Base-by-base conservation (phyloP, 2,888 invertebrate genomes). In the Oscheius sp. region DNA sequence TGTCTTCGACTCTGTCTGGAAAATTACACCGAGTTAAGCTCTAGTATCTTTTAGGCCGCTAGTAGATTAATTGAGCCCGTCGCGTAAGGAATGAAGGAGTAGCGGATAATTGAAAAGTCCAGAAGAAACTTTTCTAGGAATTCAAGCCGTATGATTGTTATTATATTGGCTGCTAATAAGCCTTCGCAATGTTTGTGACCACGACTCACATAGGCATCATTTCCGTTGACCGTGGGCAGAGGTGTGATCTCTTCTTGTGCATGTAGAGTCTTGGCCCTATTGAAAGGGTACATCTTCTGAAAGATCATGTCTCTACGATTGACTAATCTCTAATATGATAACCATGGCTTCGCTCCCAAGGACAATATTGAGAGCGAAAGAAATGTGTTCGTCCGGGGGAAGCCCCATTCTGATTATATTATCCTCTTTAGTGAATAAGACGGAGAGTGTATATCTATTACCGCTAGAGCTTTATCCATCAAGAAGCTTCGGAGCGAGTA, bases 231-330 rank as follows among this genome's bases (percentile, higher is more conserved):
- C 11, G 21, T 29, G 13, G 32, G 33, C 7, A 53, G 57, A 5
- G 47, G 58, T 9, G n/a, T 32, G n/a, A 21, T 32, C 35, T 51
- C 68, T 58, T 74, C 74, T 29, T 60, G 50, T 11, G 59, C 70
- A 33, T 63, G 71, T 33, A 82, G 73, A 5, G 80, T 80, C 1
- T 73, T 66, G 10, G 82, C 75, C 13, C 77, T 50, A 62, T 82
- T 82, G 70, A 82, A 82, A 7, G 82, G 82, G 55, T 80, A 80
- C 82, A 82, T 82, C 70, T 73, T 13, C 68, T 68, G 55, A 53
- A 68, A 55, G 29, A 60, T 2, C n/a, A 60, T 21, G 33, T 21
- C 13, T 60, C n/a, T 60, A 33, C 7, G 42, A 42, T 0, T 42
- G 42, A 42, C 4, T 42, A 42, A 42, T 42, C 42, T 42, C 42